phyloP scores from a whole-genome alignment of 2,888 invertebrate genomes.

The Hoplodrina ambigua region DNA sequence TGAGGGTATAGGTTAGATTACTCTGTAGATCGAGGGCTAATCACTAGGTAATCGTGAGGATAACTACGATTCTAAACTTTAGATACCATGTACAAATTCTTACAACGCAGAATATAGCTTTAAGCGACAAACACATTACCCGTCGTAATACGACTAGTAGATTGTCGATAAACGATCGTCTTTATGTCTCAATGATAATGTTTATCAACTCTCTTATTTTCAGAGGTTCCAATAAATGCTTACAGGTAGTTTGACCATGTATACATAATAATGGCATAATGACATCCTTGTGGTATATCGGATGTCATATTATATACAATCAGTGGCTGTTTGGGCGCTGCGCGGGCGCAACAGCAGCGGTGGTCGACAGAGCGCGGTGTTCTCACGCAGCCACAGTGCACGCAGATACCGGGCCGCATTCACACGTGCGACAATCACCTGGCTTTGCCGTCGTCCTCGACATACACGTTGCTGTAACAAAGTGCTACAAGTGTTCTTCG shows the following conservation, averaged over 20 bases:
- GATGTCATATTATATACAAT: slow-evolving; percentile 66
- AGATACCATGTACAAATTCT: slow-evolving; percentile 13
- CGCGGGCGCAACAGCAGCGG: slow-evolving; percentile 52
- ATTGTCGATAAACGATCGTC: slow-evolving; percentile 19
- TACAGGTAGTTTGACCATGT: slow-evolving; percentile 25
- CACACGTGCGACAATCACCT: slow-evolving; percentile 70
- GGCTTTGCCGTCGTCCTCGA: slow-evolving; percentile 45
- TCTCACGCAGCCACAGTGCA: slow-evolving; percentile 77
- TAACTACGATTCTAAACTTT: slow-evolving; percentile 35
- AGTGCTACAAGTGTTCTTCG: slow-evolving; percentile 67
- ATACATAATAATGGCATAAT: slow-evolving; percentile 32
- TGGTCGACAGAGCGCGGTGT: slow-evolving; percentile 67
- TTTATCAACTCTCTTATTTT: slow-evolving; percentile 49
- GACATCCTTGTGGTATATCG: slow-evolving; percentile 56
- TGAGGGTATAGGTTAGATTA: slow-evolving; percentile 41
- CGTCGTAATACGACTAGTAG: neutral
- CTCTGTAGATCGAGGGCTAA: slow-evolving; percentile 46
- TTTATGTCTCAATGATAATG: slow-evolving; percentile 21
- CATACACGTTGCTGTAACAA: slow-evolving; percentile 62
- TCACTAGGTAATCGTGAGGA: slow-evolving; percentile 18
- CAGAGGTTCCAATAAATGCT: slow-evolving; percentile 15
- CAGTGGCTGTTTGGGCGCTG: slow-evolving; percentile 73
- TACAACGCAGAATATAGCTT: slow-evolving; percentile 25
- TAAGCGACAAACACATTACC: slow-evolving; percentile 21
- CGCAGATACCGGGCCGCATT: slow-evolving; percentile 71